Evolutionary conservation across 2,888 invertebrate genomes (phyloP).

Genomic region (Callimorpha dominula): DNA sequence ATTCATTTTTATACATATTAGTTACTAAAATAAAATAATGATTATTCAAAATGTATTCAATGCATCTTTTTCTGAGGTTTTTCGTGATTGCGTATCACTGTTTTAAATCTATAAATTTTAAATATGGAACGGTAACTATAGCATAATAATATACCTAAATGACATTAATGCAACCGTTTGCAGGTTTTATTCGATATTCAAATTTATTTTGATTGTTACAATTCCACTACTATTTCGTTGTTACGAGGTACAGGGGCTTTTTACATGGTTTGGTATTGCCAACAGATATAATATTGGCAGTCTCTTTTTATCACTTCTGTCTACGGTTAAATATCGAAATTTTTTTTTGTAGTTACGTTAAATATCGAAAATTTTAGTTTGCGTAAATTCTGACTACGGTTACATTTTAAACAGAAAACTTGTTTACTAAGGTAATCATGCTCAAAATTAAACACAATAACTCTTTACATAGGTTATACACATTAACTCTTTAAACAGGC

Average conservation of each 20-base stretch:
- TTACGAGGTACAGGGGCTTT: not conserved
- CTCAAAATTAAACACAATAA: not conserved
- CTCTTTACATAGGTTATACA: not conserved
- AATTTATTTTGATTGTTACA: not conserved
- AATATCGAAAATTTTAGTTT: not conserved
- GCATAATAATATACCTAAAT: too few relatives aligned
- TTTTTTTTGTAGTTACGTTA: too few relatives aligned
- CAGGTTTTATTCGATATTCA: not conserved
- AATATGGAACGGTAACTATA: too few relatives aligned
- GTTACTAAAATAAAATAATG: too few relatives aligned
- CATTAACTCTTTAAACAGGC: too few relatives aligned
- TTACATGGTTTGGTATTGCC: not conserved
- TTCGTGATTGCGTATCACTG: too few relatives aligned
- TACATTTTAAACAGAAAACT: not conserved
- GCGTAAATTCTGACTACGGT: not conserved
- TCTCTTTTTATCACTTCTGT: not conserved
- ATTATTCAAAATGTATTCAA: too few relatives aligned
- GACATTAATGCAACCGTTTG: not conserved
- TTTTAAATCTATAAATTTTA: too few relatives aligned
- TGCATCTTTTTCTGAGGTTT: too few relatives aligned
- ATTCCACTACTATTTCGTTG: not conserved
- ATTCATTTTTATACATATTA: not conserved
- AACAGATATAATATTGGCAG: not conserved
- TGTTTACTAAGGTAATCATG: not conserved
- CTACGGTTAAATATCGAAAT: not conserved